Evolutionary conservation across 2,113 vertebrate genomes (phyloP).

Genomic region (Pantherophis guttatus): DNA sequence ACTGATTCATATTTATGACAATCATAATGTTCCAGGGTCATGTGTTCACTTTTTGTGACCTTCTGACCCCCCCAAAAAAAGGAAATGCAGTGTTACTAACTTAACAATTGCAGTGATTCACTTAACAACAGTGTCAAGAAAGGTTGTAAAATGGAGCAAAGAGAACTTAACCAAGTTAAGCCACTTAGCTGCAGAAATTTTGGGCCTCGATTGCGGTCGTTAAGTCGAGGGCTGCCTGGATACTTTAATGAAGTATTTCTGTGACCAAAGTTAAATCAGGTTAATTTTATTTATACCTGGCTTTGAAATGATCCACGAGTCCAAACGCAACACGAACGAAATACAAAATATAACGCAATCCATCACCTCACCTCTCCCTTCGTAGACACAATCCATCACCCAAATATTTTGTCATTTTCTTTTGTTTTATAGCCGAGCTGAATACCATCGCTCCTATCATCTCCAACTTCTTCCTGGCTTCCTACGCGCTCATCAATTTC

Average conservation of each 20-base stretch:
- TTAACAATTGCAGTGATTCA: no score
- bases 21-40: no score
- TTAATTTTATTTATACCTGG: neutral
- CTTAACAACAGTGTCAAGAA: no score
- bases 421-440: constrained; percentile 79
- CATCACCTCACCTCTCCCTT: neutral
- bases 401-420: neutral
- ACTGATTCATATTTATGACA: no score
- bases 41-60: no score
- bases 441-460: constrained; percentile 96
- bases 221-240: no score
- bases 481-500: constrained; percentile 97
- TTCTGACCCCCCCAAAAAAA: no score
- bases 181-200: neutral
- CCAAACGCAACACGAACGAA: neutral
- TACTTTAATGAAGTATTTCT: constrained; percentile 8
- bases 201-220: no score
- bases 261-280: constrained; percentile 1
- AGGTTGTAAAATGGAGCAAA: neutral
- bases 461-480: constrained; percentile 98
- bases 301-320: neutral
- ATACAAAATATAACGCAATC: neutral
- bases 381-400: neutral
- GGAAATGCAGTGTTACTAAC: no score
- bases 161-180: neutral